Base-by-base conservation (phyloP, 2,113 vertebrate species). In the Spea multiplicata region DNA sequence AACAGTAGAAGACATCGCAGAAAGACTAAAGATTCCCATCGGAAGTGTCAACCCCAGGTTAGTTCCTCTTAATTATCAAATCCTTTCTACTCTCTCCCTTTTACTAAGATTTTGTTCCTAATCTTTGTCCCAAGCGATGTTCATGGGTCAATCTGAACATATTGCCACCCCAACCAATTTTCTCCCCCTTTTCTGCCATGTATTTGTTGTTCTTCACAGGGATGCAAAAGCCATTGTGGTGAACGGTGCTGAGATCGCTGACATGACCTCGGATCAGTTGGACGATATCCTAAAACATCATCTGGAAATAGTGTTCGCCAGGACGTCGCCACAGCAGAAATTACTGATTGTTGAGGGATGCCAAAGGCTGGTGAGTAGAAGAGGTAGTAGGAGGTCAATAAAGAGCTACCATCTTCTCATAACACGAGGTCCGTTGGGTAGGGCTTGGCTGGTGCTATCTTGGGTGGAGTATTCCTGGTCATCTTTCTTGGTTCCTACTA, bases 271-370 rank as follows among this genome's bases (percentile, higher is more conserved):
- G 0, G 83, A 91, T 80, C 84, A 93, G 81, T 82, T 94, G 77
- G 92, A 93, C 0, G 87, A 90, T 2, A 81, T 94, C 81, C 44
- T 94, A 73, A 13, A 80, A 3, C 75, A 86, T 70, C 91, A 93
- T 68, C 66, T 87, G 0, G 93, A 94, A 83, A 93, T 93, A 0
- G 92, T 94, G 53, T 94, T 94, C 50, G 93, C 93, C 3, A 88
- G 93, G 12, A 93, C 93, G 0, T 93, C 93, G 0, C 93, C 93
- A 1, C 93, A 94, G 44, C 93, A 94, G 83, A 94, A 94, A 64
- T 82, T 93, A 68, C 86, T 91, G 8, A 94, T 94, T 0, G 93
- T 94, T 10, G 92, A 94, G 66, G 92, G 92, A 67, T 94, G 93
- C 14, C 92, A 94, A 78, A 89, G 92, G 76, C 89, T 90, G 91